Evolutionary conservation across 2,113 vertebrate species (phyloP).

Genomic region (Typhlomys cinereus): DNA sequence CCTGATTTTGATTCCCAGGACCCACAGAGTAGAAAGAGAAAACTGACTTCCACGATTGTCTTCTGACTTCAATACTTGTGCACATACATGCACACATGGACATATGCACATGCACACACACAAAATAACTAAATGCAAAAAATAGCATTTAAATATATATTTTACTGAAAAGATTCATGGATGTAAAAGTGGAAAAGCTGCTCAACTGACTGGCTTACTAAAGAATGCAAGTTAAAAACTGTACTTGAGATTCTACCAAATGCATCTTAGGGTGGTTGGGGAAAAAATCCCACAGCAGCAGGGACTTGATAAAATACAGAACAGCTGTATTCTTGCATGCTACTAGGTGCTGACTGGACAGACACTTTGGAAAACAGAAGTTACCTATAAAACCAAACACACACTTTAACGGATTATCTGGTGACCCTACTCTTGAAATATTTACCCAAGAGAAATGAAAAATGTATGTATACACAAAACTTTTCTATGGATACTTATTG

Average conservation of each 20-base stretch:
- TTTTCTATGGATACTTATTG: background rate
- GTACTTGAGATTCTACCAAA: background rate
- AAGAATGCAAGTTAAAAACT: background rate
- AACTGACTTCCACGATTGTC: no score
- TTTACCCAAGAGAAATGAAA: conserved; percentile 37
- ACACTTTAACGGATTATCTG: background rate
- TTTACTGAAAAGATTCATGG: background rate
- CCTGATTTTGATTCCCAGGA: no score
- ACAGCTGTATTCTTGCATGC: no score
- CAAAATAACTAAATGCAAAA: no score
- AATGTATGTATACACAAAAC: background rate
- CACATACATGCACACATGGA: background rate
- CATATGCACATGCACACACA: no score
- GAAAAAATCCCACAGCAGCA: background rate
- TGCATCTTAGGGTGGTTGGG: background rate
- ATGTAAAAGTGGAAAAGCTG: background rate
- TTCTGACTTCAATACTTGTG: no score
- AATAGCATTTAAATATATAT: no score
- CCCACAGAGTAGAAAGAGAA: no score
- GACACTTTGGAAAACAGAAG: background rate
- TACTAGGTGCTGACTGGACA: background rate
- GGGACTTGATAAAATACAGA: background rate
- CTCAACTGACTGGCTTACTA: background rate
- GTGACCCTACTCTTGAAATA: background rate
- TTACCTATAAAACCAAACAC: background rate